Evolutionary conservation across 1,140 invertebrate genomes (phyloP).

Genomic region (Belonocnema kinseyi): DNA sequence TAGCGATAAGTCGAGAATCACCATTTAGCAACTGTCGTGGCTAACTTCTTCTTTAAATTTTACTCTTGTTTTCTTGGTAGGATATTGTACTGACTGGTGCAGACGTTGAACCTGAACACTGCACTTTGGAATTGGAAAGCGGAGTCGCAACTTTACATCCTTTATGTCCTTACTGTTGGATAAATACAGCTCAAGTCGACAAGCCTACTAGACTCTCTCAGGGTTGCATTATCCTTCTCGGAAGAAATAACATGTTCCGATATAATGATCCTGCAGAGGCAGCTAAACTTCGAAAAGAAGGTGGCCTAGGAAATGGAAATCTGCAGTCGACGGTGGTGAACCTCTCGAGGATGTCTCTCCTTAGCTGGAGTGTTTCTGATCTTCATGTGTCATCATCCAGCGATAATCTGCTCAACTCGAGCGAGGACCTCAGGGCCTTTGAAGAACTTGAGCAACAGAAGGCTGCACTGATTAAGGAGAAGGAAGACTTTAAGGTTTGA

Average conservation of each 20-base stretch:
- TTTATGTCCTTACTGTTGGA: slow-evolving; percentile 85
- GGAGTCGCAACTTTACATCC: slow-evolving; percentile 88
- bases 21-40: no score
- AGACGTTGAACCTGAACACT: slow-evolving; percentile 90
- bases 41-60: not conserved
- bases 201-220: slow-evolving; percentile 85
- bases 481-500: slow-evolving; percentile 72
- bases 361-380: slow-evolving; percentile 90
- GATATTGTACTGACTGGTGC: slow-evolving; percentile 88
- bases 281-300: slow-evolving; percentile 86
- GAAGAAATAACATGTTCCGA: slow-evolving; percentile 93
- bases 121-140: slow-evolving; percentile 83
- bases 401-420: slow-evolving; percentile 80
- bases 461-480: slow-evolving; percentile 72
- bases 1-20: no score
- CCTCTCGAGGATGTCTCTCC: slow-evolving; percentile 87
- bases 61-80: slow-evolving; percentile 62
- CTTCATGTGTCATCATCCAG: slow-evolving; percentile 82
- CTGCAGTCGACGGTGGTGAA: slow-evolving; percentile 81
- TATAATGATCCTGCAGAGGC: slow-evolving; percentile 95
- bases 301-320: slow-evolving; percentile 75
- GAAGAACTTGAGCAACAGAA: slow-evolving; percentile 75
- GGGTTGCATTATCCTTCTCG: slow-evolving; percentile 90
- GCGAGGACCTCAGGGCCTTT: slow-evolving; percentile 69
- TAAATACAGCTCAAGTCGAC: slow-evolving; percentile 87